A percentile compares a stretch with the other conserved stretches of the same genome.
phyloP scores from a whole-genome alignment of 2,113 vertebrate species.

The Leptodactylus fuscus region DNA sequence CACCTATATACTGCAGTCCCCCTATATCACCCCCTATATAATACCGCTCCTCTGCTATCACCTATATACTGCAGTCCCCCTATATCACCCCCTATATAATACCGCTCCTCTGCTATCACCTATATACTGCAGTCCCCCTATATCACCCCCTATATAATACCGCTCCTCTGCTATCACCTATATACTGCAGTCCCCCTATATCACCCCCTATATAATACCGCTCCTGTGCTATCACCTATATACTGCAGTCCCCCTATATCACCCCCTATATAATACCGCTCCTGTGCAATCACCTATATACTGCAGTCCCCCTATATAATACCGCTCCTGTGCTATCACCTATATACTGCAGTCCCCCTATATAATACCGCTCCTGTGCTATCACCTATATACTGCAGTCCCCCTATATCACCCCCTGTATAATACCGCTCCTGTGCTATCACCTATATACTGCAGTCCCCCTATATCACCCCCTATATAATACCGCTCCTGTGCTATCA shows the following conservation, averaged over 20 bases:
- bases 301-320: not conserved
- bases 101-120: not conserved
- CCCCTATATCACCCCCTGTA: no score
- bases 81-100: no score
- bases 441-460: not conserved
- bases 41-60: not conserved
- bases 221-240: not conserved
- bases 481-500: not conserved
- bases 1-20: not conserved
- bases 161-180: not conserved
- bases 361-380: not conserved
- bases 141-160: no score
- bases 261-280: no score
- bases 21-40: no score
- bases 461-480: no score
- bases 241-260: not conserved
- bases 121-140: not conserved
- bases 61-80: not conserved
- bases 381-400: not conserved
- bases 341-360: not conserved
- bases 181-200: not conserved
- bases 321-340: not conserved
- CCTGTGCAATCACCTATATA: not conserved
- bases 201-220: not conserved
- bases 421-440: not conserved